These are phyloP conservation scores for Drosophila eugracilis DNA, from an alignment of 1,140 invertebrate genomes.

Conservation along the genomic window DNA sequence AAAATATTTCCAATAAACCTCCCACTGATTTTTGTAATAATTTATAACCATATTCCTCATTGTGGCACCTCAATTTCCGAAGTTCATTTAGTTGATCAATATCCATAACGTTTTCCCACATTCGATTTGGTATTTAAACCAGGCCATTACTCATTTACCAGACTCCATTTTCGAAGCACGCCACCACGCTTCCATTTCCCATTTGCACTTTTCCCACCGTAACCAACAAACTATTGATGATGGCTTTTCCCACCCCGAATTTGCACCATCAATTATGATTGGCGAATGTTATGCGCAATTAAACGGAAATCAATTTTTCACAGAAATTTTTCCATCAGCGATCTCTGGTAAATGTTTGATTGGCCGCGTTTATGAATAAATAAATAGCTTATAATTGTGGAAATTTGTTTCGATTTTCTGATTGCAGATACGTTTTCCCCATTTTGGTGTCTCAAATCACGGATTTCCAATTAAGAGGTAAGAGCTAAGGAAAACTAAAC, in stretches of 20 bases:
- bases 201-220: not conserved
- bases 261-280: constrained; percentile 8
- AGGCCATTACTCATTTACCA: constrained; percentile 10
- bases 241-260: not conserved
- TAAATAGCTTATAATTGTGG: constrained; percentile 9
- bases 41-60: not conserved
- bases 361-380: constrained; percentile 10
- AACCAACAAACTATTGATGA: not conserved
- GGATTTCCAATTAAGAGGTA: not conserved
- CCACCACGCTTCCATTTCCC: not conserved
- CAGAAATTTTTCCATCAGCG: constrained; percentile 2
- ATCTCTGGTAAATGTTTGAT: constrained; percentile 19
- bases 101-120: not conserved
- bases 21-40: too few species aligned
- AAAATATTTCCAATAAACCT: too few species aligned
- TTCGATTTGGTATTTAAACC: constrained; percentile 4
- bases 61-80: not conserved
- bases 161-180: not conserved
- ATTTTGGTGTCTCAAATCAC: not conserved
- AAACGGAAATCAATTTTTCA: constrained; percentile 15
- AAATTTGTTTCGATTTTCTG: constrained; percentile 12
- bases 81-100: constrained; percentile 15
- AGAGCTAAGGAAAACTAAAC: constrained; percentile 7
- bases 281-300: not conserved
- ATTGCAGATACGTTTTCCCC: constrained; percentile 20